Evolutionary conservation across 2,888 invertebrate genomes (phyloP), one percentile per base, ranked within the genome.

Genomic region (Cephus spinipes): DNA sequence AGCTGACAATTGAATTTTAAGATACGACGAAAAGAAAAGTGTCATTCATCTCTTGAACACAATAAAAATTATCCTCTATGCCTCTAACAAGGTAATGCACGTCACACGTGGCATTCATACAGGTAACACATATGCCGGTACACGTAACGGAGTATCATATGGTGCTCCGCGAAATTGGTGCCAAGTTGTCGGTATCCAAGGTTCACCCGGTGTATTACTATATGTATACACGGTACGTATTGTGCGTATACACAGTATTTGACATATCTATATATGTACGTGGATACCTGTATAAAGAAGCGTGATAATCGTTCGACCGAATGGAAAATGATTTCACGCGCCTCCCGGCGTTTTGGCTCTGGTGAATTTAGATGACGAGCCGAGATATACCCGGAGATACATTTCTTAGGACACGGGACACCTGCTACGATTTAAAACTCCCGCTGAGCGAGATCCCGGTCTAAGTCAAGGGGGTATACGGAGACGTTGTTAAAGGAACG

Each of bases 251-350:
- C 9, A 55, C 55, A 55, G 2, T 55, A 23, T 23, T 55, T 55
- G 15, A 23, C 23, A 23, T 55, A 40, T 4, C 12, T 40, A 2
- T 40, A 15, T 40, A 40, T 0, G 35, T 35, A 12, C 11, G 35
- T 35, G 6, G 15, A 15, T 40, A 9, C 23, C 9, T 23, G 55
- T 55, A 55, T 23, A 23, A 15, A 55, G 55, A 23, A 55, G 9
- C 55, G 23, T 9, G 23, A 55, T 55, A 9, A 55, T 71, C 31
- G 71, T 11, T 71, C 71, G 71, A n/a, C n/a, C 31, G 31, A 71
- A 71, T 23, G 31, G 32, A 71, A 71, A 71, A 71, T 71, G 32
- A 71, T 71, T 71, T 71, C 31, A 33, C 31, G 15, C 71, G 71
- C 71, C 71, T 71, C 71, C 32, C 71, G 32, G 71, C 71, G 31